phyloP scores from a whole-genome alignment of 2,797 vertebrate species.

The Hyperoplus immaculatus region DNA sequence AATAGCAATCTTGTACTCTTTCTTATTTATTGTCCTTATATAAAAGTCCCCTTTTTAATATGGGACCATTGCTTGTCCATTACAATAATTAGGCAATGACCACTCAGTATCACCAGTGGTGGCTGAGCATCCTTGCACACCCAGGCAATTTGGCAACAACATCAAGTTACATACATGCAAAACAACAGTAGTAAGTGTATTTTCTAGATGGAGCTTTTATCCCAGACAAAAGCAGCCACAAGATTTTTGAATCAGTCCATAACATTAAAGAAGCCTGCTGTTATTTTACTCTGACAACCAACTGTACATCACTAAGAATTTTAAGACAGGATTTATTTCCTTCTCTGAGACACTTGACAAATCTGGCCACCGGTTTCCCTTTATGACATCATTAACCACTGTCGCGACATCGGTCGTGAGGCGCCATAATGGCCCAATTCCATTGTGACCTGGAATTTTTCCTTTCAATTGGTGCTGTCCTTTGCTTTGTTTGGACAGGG shows the following conservation, averaged over 20 bases:
- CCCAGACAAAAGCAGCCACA: background rate
- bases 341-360: background rate
- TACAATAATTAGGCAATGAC: no score
- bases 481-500: slow-evolving; percentile 75
- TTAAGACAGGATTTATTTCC: background rate
- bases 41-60: no score
- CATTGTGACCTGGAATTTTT: slow-evolving; percentile 82
- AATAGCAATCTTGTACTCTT: background rate
- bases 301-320: background rate
- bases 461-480: slow-evolving; percentile 66
- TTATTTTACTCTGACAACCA: background rate
- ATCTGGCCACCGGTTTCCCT: background rate
- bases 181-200: background rate
- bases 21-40: no score
- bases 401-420: slow-evolving; percentile 61
- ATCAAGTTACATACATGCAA: no score
- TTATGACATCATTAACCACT: slow-evolving; percentile 9
- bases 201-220: background rate
- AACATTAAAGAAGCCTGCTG: background rate
- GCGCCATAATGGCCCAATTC: slow-evolving; percentile 66
- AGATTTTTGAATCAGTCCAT: background rate
- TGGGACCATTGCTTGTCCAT: no score
- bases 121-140: no score
- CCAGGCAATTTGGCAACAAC: no score
- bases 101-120: no score